A percentile compares a stretch with the other conserved stretches of the same genome.
Evolutionary conservation across 2,888 invertebrate species (phyloP).

Genomic region (Platynereis dumerilii): DNA sequence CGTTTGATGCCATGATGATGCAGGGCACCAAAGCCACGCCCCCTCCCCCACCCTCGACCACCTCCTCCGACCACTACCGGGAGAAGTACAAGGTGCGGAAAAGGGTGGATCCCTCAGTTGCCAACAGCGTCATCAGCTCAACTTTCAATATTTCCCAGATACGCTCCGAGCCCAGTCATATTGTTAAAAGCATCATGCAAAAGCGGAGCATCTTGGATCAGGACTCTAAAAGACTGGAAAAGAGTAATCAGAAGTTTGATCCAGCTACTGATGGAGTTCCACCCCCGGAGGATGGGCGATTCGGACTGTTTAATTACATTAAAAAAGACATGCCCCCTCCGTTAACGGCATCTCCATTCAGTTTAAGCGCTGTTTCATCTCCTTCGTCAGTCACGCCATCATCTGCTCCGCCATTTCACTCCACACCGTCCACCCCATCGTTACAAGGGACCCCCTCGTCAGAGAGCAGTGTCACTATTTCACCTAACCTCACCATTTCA

Average conservation of each 20-base stretch:
- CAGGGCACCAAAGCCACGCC: conserved; percentile 31
- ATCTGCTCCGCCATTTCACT: too few relatives aligned
- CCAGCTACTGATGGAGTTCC: conserved; percentile 33
- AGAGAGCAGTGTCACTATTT: too few relatives aligned
- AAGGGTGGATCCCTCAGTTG: conserved; percentile 44
- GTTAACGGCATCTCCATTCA: conserved; percentile 13
- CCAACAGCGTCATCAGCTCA: conserved; percentile 10
- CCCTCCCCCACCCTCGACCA: conserved; percentile 14
- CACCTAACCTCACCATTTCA: too few relatives aligned
- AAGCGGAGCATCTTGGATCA: conserved; percentile 94
- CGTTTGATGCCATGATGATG: conserved; percentile 88
- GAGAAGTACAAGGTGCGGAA: conserved; percentile 42
- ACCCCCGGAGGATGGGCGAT: conserved; percentile 1
- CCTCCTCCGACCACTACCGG: conserved; percentile 38
- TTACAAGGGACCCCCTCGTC: too few relatives aligned
- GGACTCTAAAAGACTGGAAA: conserved; percentile 81
- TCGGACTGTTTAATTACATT: too few relatives aligned
- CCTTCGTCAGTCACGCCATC: too few relatives aligned
- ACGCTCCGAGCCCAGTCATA: conserved; percentile 87
- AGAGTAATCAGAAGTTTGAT: conserved; percentile 81
- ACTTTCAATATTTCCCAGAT: conserved; percentile 21
- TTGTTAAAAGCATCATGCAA: conserved; percentile 88
- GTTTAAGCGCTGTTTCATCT: too few relatives aligned
- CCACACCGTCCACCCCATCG: too few relatives aligned
- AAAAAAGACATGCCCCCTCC: conserved; percentile 8